Evolutionary conservation across 2,888 invertebrate genomes (phyloP).

Genomic region (Gymnoscelis rufifasciata): DNA sequence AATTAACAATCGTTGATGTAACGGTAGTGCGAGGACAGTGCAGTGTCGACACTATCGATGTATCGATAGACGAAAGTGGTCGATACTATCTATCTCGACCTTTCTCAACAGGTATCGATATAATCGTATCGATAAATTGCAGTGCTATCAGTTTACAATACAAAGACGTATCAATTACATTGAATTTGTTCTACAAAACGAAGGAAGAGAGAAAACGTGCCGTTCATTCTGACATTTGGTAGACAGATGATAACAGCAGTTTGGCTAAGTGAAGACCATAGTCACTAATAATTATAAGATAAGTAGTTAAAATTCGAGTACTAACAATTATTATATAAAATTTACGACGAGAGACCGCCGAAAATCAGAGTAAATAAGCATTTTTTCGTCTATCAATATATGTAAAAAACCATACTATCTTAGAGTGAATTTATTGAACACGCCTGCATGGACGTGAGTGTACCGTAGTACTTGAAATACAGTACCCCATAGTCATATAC

Average conservation of each 20-base stretch:
- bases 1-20: slow-evolving; percentile 16
- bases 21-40: slow-evolving; percentile 17
- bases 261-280: background rate
- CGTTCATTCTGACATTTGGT: background rate
- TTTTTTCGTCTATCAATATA: slow-evolving; percentile 30
- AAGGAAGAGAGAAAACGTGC: background rate
- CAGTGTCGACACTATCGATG: slow-evolving; percentile 15
- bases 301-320: background rate
- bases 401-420: slow-evolving; percentile 26
- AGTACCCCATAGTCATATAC: background rate
- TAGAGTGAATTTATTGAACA: slow-evolving; percentile 28
- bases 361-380: slow-evolving; percentile 26
- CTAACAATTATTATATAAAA: slow-evolving; percentile 5
- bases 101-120: slow-evolving; percentile 11
- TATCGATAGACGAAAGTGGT: slow-evolving; percentile 10
- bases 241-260: background rate
- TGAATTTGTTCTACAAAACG: slow-evolving; percentile 3
- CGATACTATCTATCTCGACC: slow-evolving; percentile 14
- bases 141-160: background rate
- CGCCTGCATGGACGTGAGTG: slow-evolving; percentile 22
- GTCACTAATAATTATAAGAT: too few relatives aligned
- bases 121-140: slow-evolving; percentile 8
- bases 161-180: slow-evolving; percentile 8
- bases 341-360: slow-evolving; percentile 9
- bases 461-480: slow-evolving; percentile 10